Percentiles rank a stretch among this genome's conserved stretches.
phyloP scores from a whole-genome alignment of 2,888 invertebrate species.

The Adela reaumurella region DNA sequence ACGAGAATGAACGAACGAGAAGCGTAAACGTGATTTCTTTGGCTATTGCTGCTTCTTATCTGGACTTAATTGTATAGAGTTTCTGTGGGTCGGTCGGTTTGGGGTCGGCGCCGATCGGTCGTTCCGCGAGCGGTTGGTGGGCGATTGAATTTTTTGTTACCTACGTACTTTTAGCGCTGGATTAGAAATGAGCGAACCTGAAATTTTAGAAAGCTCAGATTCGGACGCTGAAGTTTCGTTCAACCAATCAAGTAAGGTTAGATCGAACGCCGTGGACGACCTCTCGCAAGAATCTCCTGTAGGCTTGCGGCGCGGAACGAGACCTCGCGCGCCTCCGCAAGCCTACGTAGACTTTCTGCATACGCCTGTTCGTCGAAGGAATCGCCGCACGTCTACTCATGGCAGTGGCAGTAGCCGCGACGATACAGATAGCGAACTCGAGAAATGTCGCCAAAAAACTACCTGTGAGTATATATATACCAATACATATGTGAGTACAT shows the following conservation, averaged over 20 bases:
- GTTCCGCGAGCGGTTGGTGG: no score
- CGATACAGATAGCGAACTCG: background rate
- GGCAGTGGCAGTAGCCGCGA: background rate
- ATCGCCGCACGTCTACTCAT: background rate
- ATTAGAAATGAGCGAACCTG: background rate
- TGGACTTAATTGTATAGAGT: no score
- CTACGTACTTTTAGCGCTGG: no score
- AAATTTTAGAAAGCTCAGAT: background rate
- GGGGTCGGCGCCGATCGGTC: no score
- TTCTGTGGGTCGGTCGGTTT: no score
- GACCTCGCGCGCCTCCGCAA: background rate
- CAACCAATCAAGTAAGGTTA: background rate
- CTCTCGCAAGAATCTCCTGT: background rate
- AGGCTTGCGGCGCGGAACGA: background rate
- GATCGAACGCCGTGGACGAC: background rate
- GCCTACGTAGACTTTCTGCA: background rate
- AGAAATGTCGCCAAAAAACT: background rate
- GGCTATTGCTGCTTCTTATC: no score
- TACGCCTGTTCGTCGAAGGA: background rate
- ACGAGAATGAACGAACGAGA: no score
- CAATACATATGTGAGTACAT: no score
- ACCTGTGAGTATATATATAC: background rate
- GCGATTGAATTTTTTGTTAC: no score
- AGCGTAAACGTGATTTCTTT: no score
- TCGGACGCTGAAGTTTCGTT: background rate